Evolutionary conservation across 2,113 vertebrate genomes (phyloP).

Genomic region (Anas platyrhynchos): DNA sequence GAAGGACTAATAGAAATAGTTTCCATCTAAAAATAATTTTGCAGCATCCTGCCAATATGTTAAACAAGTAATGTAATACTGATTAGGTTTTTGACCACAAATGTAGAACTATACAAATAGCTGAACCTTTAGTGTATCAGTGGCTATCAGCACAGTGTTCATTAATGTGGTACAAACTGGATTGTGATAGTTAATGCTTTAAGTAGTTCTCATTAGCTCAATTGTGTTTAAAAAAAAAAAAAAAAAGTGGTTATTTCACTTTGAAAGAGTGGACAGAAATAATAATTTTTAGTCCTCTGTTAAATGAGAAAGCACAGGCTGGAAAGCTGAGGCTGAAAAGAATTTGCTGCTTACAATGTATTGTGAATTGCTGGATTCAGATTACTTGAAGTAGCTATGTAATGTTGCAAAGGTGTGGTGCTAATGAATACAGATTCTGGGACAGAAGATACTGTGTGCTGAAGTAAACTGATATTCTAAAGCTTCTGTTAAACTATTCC

Average conservation of each 20-base stretch:
- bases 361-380: slow-evolving; percentile 67
- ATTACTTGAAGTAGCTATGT: slow-evolving; percentile 70
- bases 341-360: slow-evolving; percentile 63
- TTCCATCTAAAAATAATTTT: background rate
- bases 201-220: background rate
- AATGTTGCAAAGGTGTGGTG: slow-evolving; percentile 58
- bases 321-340: slow-evolving; percentile 55
- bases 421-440: slow-evolving; percentile 56
- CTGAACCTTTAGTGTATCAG: background rate
- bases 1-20: background rate
- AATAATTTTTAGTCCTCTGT: background rate
- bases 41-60: background rate
- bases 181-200: background rate
- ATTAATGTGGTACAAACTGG: background rate
- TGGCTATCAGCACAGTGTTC: background rate
- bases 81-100: background rate
- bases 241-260: background rate
- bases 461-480: slow-evolving; percentile 71
- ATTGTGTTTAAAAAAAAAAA: too few species aligned
- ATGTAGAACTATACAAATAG: background rate
- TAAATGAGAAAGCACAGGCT: slow-evolving; percentile 25
- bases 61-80: background rate
- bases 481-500: slow-evolving; percentile 59
- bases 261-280: background rate
- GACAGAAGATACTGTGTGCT: slow-evolving; percentile 78